Evolutionary conservation across 2,797 vertebrate genomes (phyloP).

Genomic region (Nyctibius grandis): DNA sequence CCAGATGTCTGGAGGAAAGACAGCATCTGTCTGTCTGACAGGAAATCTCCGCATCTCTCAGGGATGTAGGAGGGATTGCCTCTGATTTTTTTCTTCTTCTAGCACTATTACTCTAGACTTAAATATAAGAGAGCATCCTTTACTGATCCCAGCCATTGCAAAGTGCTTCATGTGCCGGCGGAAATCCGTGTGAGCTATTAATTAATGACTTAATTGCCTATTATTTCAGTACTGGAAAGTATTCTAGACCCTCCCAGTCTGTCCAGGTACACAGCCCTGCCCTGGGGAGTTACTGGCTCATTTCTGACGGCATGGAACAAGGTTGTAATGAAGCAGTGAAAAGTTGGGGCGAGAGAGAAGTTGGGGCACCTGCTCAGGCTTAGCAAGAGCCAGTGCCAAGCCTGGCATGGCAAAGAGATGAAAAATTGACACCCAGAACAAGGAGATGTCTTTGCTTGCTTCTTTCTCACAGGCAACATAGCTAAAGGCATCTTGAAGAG

Average conservation of each 20-base stretch:
- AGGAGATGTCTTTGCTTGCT: neutral
- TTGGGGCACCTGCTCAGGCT: neutral
- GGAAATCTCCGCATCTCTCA: neutral
- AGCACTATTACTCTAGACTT: neutral
- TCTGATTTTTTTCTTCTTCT: neutral
- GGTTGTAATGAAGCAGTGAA: neutral
- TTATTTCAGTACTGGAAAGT: constrained; percentile 36
- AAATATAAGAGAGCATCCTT: neutral
- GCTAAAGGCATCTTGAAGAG: neutral
- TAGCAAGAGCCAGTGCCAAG: neutral
- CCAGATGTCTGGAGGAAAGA: constrained; percentile 31
- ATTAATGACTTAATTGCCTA: constrained; percentile 32
- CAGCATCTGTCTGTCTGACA: neutral
- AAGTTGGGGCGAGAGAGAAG: neutral
- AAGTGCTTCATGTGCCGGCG: neutral
- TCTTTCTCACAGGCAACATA: neutral
- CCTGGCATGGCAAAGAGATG: neutral
- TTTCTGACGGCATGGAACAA: neutral
- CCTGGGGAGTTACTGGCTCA: constrained; percentile 2
- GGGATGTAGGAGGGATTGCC: neutral
- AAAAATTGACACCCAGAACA: neutral
- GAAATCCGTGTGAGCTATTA: neutral
- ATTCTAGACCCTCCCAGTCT: constrained; percentile 4
- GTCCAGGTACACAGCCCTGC: neutral
- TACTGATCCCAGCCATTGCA: neutral